Conservation (phyloP, 1,140 invertebrate genomes). For the Eumaeus atala region DNA sequence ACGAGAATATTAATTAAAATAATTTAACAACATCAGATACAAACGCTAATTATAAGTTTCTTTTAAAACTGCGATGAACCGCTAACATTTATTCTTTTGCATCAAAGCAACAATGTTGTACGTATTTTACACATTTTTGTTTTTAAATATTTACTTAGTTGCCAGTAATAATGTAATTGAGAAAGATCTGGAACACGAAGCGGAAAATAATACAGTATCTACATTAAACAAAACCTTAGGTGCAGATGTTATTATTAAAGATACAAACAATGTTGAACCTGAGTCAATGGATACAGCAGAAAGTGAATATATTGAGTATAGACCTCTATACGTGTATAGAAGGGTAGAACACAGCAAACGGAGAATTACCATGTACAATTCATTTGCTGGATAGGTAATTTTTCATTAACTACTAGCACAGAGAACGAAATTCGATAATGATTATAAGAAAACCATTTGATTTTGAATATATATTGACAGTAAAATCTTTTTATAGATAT, state of each 20-base stretch:
- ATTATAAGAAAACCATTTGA: neutral
- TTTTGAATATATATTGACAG: too few species aligned
- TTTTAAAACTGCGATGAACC: neutral
- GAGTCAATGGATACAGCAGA: conserved; percentile 35
- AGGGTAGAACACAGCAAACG: conserved; percentile 52
- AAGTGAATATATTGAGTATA: conserved; percentile 44
- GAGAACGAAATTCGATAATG: too few species aligned
- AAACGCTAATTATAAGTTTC: neutral
- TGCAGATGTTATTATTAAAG: neutral
- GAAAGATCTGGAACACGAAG: neutral
- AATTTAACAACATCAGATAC: neutral
- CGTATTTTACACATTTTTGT: neutral
- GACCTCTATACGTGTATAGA: conserved; percentile 52
- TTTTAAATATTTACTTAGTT: neutral
- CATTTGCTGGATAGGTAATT: conserved; percentile 48
- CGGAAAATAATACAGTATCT: neutral
- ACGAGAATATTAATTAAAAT: neutral
- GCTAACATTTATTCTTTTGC: neutral
- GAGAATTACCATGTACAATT: conserved; percentile 57
- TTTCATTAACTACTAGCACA: too few species aligned
- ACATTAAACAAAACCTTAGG: neutral
- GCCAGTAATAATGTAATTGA: neutral
- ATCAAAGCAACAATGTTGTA: neutral
- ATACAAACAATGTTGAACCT: conserved; percentile 10
- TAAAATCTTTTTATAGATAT: too few species aligned